phyloP scores from a whole-genome alignment of 2,113 vertebrate genomes.

The Odontophorus gujanensis region DNA sequence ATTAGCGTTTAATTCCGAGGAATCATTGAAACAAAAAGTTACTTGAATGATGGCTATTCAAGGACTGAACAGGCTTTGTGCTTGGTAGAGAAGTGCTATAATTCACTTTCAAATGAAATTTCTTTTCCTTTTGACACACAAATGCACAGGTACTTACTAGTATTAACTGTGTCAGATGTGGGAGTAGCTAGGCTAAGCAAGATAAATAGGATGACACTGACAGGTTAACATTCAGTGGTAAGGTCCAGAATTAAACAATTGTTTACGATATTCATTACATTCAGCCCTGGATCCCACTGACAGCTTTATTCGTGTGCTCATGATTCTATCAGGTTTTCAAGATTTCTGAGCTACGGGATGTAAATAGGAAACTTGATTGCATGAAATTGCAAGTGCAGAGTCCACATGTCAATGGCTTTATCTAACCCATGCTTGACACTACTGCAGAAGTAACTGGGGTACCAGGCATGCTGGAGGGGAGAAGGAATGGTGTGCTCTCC shows the following conservation, averaged over 20 bases:
- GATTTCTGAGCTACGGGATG: neutral
- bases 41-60: neutral
- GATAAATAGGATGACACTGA: neutral
- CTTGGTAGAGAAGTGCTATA: constrained; percentile 27
- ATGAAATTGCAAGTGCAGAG: neutral
- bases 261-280: neutral
- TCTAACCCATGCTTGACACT: neutral
- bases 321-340: neutral
- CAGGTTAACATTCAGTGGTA: neutral
- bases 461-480: neutral
- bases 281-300: neutral
- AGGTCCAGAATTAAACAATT: neutral
- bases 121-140: constrained; percentile 7
- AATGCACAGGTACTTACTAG: neutral
- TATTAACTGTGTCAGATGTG: neutral
- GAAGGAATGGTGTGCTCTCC: neutral
- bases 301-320: neutral
- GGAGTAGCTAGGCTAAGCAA: neutral
- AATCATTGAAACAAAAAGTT: constrained; percentile 9
- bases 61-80: neutral
- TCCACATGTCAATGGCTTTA: neutral
- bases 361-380: neutral
- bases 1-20: constrained; percentile 47
- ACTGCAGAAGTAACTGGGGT: neutral
- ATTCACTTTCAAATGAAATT: neutral